Base-by-base conservation (phyloP, 2,888 invertebrate genomes). In the Reticulitermes lucifugus region DNA sequence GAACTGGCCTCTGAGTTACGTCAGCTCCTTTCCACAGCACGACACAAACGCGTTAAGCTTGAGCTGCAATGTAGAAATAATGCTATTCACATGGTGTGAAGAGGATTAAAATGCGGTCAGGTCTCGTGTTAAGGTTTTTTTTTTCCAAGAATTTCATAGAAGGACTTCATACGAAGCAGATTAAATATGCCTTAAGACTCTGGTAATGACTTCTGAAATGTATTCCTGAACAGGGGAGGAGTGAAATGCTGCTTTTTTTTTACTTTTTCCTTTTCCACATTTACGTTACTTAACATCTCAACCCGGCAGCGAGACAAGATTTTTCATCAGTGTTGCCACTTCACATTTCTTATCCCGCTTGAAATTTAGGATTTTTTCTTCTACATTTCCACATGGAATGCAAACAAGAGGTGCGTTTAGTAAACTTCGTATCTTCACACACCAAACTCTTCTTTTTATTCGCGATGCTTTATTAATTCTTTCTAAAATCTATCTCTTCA, bases 171-270 rank as follows among this genome's bases (percentile, higher is more conserved):
- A 65, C 65, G 65, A 65, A 65, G 46, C 77, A 77, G 46, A 77
- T 77, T 77, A 77, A 77, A 77, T 77, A 46, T 77, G 77, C 77
- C 77, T 77, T 77, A 46, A 77, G 51, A 46, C 43, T 77, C 77
- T 9, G n/a, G n/a, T 77, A 77, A 77, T 77, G 77, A 77, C 77
- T 77, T 43, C n/a, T 41, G 77, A 35, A 46, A 29, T 73, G 35
- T 41, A 41, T 73, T 29, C 73, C 41, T 73, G 18, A 73, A 21
- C 41, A 21, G 73, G 18, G 73, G 21, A 41, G 41, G 73, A 12
- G 35, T 41, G 21, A 35, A 35, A 35, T 21, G 21, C 18, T 41
- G 21, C 29, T 77, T 46, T 65, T 65, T 10, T n/a, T 25, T 25
- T 6, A 7, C n/a, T 6, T 35, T 35, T 35, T 35, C 14, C 21